phyloP scores from a whole-genome alignment of 2,797 vertebrate genomes.

The Chrosomus eos region DNA sequence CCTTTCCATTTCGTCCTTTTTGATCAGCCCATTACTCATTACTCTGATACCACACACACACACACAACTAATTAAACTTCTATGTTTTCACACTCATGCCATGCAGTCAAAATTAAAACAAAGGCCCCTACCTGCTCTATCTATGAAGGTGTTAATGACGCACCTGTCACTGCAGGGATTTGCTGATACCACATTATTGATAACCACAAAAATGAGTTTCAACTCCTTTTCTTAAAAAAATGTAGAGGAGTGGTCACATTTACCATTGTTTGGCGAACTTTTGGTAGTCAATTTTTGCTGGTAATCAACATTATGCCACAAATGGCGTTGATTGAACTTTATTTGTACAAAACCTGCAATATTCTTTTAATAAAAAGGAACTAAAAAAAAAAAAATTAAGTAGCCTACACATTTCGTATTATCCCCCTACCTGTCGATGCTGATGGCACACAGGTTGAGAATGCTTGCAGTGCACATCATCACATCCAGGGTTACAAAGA shows the following conservation, averaged over 20 bases:
- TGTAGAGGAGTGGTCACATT: not conserved
- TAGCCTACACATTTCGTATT: not conserved
- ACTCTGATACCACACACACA: accelerated
- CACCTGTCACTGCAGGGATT: slow-evolving; percentile 22
- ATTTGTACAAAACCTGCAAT: not conserved
- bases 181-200: not conserved
- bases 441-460: slow-evolving; percentile 97
- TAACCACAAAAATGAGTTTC: not conserved
- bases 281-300: not conserved
- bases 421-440: slow-evolving; percentile 91
- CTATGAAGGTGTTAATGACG: slow-evolving; percentile 38
- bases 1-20: not conserved
- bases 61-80: slow-evolving; percentile 8
- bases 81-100: slow-evolving; percentile 18
- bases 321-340: not conserved
- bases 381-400: no score
- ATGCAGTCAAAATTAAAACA: slow-evolving; percentile 34
- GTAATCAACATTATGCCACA: not conserved
- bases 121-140: slow-evolving; percentile 8
- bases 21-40: not conserved
- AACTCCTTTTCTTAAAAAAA: not conserved
- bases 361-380: not conserved
- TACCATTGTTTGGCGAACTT: not conserved
- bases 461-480: slow-evolving; percentile 99
- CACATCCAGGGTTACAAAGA: slow-evolving; percentile 95